Evolutionary conservation across 2,888 invertebrate species (phyloP).

Genomic region (Zhuqinia jingwanae): DNA sequence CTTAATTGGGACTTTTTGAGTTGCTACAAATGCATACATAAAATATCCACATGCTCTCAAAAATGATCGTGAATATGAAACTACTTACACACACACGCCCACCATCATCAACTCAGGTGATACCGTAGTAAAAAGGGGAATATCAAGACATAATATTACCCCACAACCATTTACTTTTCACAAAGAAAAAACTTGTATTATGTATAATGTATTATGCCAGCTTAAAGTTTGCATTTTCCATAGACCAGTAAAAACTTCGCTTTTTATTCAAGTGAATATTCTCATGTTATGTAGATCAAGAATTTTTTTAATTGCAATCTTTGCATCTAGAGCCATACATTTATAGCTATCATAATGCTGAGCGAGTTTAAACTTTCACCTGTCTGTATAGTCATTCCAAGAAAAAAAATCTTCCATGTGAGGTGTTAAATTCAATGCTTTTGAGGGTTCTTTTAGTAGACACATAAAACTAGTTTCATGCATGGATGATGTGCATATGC

Average conservation of each 20-base stretch:
- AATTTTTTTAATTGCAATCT: too few relatives aligned
- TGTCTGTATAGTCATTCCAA: too few relatives aligned
- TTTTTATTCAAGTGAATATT: too few relatives aligned
- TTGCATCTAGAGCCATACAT: too few relatives aligned
- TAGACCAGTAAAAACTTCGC: too few relatives aligned
- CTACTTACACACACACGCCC: neutral
- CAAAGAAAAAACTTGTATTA: neutral
- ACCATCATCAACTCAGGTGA: neutral
- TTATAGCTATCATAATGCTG: too few relatives aligned
- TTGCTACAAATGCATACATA: slow-evolving; percentile 37
- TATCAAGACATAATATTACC: too few relatives aligned
- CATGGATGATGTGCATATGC: neutral
- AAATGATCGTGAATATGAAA: neutral
- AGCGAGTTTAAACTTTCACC: too few relatives aligned
- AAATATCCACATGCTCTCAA: neutral
- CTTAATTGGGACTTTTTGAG: slow-evolving; percentile 64
- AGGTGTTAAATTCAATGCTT: neutral
- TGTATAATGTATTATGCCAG: too few relatives aligned
- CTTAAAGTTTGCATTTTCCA: too few relatives aligned
- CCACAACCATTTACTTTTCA: neutral
- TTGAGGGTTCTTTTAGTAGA: neutral
- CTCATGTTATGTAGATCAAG: too few relatives aligned
- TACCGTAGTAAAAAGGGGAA: too few relatives aligned
- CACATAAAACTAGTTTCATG: neutral
- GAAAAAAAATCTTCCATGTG: neutral